phyloP scores from a whole-genome alignment of 2,113 vertebrate species.

The Nycticryphes semicollaris region DNA sequence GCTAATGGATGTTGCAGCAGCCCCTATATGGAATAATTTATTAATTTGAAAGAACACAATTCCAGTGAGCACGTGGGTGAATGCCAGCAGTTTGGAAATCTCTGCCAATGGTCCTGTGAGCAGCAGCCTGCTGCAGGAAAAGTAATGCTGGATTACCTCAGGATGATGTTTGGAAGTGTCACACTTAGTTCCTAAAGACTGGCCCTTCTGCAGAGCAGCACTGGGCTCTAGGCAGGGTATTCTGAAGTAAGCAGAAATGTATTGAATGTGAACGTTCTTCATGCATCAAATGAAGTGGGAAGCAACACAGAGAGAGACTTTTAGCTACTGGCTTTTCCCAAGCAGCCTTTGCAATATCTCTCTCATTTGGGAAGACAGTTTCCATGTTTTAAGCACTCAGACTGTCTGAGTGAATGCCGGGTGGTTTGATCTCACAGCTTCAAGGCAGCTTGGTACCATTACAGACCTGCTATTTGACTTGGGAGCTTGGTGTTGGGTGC shows the following conservation, averaged over 20 bases:
- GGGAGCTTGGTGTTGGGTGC: neutral
- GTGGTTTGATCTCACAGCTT: neutral
- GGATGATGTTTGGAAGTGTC: neutral
- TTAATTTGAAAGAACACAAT: neutral
- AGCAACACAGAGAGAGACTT: neutral
- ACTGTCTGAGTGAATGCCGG: neutral
- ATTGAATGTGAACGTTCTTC: neutral
- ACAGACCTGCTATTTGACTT: neutral
- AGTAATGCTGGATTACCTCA: neutral
- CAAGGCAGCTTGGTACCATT: rapidly evolving
- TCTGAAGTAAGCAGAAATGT: neutral
- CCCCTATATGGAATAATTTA: neutral
- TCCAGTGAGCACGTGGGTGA: neutral
- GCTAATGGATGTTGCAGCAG: neutral
- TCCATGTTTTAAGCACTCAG: neutral
- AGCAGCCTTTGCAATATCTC: neutral
- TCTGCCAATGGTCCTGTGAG: neutral
- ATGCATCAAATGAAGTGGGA: neutral
- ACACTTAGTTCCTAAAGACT: neutral
- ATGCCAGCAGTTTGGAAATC: neutral
- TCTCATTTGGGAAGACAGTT: neutral
- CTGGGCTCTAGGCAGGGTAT: neutral
- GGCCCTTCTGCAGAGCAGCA: neutral
- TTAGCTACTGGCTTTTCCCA: neutral
- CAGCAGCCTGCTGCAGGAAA: neutral